Base-by-base conservation (phyloP, 2,113 vertebrate genomes). In the Brienomyrus longianalis region DNA sequence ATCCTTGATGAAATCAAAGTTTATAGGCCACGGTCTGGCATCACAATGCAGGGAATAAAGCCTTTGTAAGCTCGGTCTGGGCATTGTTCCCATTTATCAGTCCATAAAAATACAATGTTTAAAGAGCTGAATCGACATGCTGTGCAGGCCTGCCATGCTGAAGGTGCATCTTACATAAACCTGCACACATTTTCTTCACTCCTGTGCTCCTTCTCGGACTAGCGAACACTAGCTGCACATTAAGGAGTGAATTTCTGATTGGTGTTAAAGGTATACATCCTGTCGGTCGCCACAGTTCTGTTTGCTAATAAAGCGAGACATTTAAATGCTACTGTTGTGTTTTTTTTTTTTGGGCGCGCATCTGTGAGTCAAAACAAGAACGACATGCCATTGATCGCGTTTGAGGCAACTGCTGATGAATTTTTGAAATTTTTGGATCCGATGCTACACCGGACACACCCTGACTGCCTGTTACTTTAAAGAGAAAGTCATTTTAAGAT, bases 1-100 rank as follows among this genome's bases (percentile, higher is more conserved):
- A 96, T 96, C 94, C 95, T 93, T 94, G 94, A 95, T 94, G 94
- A 95, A 96, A 95, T 89, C 91, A 93, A 94, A 93, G 93, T 93
- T 94, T 93, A 94, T 95, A 94, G 95, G 93, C 92, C 92, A 90
- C 90, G 93, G 92, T 91, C 90, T 93, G 91, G 94, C 92, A 83
- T 47, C 89, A 91, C 91, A 77, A 93, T 94, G 74, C 35, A 80
- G 31, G 31, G 94, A 51, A 51, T 93, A 93, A 95, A 93, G 90
- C 91, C 92, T 91, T 91, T 92, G 93, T 93, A 93, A 90, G 89
- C 94, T 94, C 93, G 77, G 92, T 92, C 92, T 91, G 85, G 80
- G 92, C 87, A 43, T 90, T 88, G 88, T 91, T 89, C 91, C 88
- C 90, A 94, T 94, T 91, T 91, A 93, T 94, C 93, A 93, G 87